Evolutionary conservation across 1,140 invertebrate genomes (phyloP).

Genomic region (Philotrypesis tridentata): DNA sequence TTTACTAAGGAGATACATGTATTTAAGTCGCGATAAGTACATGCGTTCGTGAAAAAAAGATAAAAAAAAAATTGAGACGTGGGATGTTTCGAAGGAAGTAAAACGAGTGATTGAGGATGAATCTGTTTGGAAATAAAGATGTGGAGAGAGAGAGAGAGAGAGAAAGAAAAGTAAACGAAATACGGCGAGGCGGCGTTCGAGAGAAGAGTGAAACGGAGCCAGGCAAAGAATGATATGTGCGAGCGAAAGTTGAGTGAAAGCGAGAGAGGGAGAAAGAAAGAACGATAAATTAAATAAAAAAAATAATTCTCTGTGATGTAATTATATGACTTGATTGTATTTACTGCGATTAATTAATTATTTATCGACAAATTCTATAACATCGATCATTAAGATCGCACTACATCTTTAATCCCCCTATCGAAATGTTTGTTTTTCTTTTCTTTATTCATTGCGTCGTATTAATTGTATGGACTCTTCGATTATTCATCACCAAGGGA

Average conservation of each 20-base stretch:
- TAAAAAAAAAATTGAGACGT: neutral
- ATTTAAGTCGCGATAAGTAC: slow-evolving; percentile 40
- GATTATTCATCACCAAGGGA: slow-evolving; percentile 31
- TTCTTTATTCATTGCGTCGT: slow-evolving; percentile 37
- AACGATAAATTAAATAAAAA: slow-evolving; percentile 49
- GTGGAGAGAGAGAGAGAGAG: neutral
- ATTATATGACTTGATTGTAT: slow-evolving; percentile 53
- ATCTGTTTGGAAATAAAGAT: slow-evolving; percentile 26
- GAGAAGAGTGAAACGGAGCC: slow-evolving; percentile 21
- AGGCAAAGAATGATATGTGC: slow-evolving; percentile 35
- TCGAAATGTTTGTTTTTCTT: slow-evolving; percentile 35
- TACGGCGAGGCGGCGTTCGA: neutral
- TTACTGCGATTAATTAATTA: slow-evolving; percentile 53
- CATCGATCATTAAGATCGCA: slow-evolving; percentile 43
- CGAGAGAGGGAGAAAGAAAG: slow-evolving; percentile 42
- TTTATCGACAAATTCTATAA: slow-evolving; percentile 50
- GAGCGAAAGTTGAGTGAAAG: slow-evolving; percentile 40
- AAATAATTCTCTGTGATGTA: slow-evolving; percentile 54
- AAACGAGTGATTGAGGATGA: slow-evolving; percentile 23
- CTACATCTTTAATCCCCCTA: slow-evolving; percentile 41
- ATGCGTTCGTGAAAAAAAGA: slow-evolving; percentile 26
- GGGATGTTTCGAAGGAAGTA: slow-evolving; percentile 27
- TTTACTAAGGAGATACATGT: slow-evolving; percentile 46
- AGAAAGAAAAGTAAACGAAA: no score
- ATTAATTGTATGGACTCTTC: slow-evolving; percentile 39